Percentiles rank a stretch among this genome's conserved stretches.
These are phyloP conservation scores for human (Homo sapiens) DNA, from an alignment of 2,113 vertebrate species.

Conservation along the genomic window DNA sequence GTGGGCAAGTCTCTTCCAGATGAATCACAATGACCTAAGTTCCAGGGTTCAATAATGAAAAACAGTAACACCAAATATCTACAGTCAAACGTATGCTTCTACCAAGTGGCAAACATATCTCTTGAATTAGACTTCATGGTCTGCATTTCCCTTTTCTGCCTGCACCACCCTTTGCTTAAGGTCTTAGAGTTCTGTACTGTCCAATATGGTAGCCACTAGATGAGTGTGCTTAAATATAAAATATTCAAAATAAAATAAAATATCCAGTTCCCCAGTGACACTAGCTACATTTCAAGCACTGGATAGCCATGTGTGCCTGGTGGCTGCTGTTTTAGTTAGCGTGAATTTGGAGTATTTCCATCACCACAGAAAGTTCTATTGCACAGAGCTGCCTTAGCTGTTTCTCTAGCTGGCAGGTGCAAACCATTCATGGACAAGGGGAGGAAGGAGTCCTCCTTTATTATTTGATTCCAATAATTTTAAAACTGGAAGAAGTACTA, in stretches of 20 bases:
- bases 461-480: background rate
- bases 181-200: background rate
- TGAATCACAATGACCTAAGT: background rate
- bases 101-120: background rate
- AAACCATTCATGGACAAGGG: background rate
- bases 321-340: background rate
- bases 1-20: background rate
- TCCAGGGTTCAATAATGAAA: slow-evolving; percentile 6
- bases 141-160: background rate
- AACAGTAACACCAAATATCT: background rate
- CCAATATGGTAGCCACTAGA: background rate
- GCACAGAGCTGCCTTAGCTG: background rate
- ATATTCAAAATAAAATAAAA: background rate
- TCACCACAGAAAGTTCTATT: too few relatives aligned
- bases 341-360: background rate
- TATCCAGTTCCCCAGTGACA: background rate
- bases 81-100: background rate
- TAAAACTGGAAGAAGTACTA: background rate
- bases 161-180: background rate
- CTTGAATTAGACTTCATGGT: background rate
- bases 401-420: background rate
- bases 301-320: background rate
- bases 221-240: background rate
- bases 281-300: background rate
- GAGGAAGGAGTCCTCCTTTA: background rate